Percentiles rank a stretch among this genome's conserved stretches.
These are phyloP conservation scores for Heliconius charithonia DNA, from an alignment of 2,888 invertebrate genomes.

Conservation along the genomic window DNA sequence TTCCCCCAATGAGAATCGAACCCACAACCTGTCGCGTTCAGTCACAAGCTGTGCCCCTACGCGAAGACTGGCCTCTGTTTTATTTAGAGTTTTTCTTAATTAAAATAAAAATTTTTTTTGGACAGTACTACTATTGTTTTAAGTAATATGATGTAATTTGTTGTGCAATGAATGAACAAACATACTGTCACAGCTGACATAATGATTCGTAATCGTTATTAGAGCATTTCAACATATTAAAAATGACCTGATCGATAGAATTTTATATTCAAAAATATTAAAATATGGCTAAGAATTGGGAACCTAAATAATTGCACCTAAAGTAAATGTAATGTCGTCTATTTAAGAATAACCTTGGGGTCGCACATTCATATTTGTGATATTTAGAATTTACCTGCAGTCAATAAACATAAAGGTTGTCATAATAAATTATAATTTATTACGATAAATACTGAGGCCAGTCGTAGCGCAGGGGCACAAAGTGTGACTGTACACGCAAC, in stretches of 20 bases:
- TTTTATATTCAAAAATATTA: no score
- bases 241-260: not conserved
- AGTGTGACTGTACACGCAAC: no score
- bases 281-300: not conserved
- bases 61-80: no score
- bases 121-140: not conserved
- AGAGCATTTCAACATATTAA: slow-evolving; percentile 4
- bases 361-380: slow-evolving; percentile 51
- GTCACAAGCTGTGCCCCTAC: no score
- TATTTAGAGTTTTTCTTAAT: no score
- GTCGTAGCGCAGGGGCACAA: no score
- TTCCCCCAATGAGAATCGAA: no score
- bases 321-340: slow-evolving; percentile 53
- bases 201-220: slow-evolving; percentile 9
- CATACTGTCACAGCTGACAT: not conserved
- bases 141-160: not conserved
- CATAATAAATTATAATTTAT: slow-evolving; percentile 30
- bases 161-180: slow-evolving; percentile 13
- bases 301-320: slow-evolving; percentile 41
- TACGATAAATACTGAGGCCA: not conserved
- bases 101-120: not conserved
- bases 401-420: slow-evolving; percentile 20
- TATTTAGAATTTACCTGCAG: slow-evolving; percentile 23
- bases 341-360: slow-evolving; percentile 57
- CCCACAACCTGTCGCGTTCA: no score